Conservation (phyloP, 30 jellyfish, hydroid and myxozoan genomes). For the Clytia hemisphaerica region DNA sequence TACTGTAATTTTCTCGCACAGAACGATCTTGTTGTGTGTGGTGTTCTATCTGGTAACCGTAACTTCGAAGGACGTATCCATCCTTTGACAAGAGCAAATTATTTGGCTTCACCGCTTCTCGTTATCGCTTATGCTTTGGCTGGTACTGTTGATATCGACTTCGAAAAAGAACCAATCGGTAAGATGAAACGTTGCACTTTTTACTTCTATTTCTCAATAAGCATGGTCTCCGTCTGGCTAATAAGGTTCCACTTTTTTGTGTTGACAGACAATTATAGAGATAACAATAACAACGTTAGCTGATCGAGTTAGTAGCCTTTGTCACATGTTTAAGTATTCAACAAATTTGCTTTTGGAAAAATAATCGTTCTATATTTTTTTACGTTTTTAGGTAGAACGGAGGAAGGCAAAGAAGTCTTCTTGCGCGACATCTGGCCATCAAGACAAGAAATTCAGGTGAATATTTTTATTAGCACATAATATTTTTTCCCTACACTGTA, state of each 20-base stretch:
- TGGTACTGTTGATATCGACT: constrained; percentile 77
- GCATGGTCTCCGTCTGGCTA: too few species aligned
- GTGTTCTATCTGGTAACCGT: constrained; percentile 82
- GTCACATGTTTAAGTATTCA: too few species aligned
- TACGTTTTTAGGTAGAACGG: constrained; percentile 52
- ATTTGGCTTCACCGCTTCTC: constrained; percentile 77
- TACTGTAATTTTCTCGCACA: too few species aligned
- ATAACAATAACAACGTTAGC: too few species aligned
- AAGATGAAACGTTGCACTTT: not conserved
- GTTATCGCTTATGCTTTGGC: constrained; percentile 89
- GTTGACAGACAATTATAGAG: too few species aligned
- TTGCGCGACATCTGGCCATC: constrained; percentile 88
- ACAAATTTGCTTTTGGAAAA: too few species aligned
- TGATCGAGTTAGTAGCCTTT: too few species aligned
- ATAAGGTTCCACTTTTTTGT: too few species aligned
- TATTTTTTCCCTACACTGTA: not conserved
- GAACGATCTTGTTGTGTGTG: constrained; percentile 81
- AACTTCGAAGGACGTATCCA: constrained; percentile 91
- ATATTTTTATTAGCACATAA: not conserved
- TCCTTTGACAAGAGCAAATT: constrained; percentile 83
- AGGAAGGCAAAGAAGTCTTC: constrained; percentile 71
- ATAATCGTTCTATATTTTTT: too few species aligned
- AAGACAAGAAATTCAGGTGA: constrained; percentile 82
- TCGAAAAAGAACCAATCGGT: constrained; percentile 91
- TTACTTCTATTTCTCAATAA: too few species aligned